phyloP scores from a whole-genome alignment of 2,113 vertebrate species.

The Anas platyrhynchos region DNA sequence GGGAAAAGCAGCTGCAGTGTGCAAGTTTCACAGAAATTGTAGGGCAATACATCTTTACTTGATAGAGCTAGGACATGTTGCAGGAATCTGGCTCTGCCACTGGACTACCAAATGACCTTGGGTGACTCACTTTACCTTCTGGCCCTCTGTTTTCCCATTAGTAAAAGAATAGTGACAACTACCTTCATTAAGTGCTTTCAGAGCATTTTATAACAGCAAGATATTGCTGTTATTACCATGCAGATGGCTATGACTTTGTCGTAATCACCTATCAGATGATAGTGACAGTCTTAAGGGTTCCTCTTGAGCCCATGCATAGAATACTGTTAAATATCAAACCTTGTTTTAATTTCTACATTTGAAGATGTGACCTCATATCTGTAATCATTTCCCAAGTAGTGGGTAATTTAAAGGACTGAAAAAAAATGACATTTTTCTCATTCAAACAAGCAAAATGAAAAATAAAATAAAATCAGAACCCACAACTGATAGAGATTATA shows the following conservation, averaged over 20 bases:
- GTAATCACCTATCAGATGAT: constrained; percentile 2
- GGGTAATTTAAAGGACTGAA: constrained; percentile 66
- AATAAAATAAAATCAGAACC: background rate
- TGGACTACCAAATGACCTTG: background rate
- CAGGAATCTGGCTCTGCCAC: background rate
- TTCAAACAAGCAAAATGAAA: constrained; percentile 53
- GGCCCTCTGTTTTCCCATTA: background rate
- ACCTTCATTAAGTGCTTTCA: constrained; percentile 4
- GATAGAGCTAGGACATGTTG: background rate
- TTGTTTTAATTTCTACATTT: constrained; percentile 63
- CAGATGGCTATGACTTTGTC: background rate
- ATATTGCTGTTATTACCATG: background rate
- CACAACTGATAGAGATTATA: constrained; percentile 67
- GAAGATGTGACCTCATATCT: constrained; percentile 42
- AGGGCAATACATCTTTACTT: background rate
- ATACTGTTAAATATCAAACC: constrained; percentile 38
- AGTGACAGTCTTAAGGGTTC: constrained; percentile 24
- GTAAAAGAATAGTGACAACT: background rate
- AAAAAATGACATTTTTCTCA: constrained; percentile 60
- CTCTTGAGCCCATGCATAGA: background rate
- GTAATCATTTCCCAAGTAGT: constrained; percentile 40
- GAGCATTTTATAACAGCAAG: background rate
- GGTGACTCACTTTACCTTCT: background rate
- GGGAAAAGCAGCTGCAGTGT: background rate
- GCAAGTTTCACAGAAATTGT: background rate